These are phyloP conservation scores for Hiodon tergisus DNA, from an alignment of 2,113 vertebrate genomes.

Conservation along the genomic window DNA sequence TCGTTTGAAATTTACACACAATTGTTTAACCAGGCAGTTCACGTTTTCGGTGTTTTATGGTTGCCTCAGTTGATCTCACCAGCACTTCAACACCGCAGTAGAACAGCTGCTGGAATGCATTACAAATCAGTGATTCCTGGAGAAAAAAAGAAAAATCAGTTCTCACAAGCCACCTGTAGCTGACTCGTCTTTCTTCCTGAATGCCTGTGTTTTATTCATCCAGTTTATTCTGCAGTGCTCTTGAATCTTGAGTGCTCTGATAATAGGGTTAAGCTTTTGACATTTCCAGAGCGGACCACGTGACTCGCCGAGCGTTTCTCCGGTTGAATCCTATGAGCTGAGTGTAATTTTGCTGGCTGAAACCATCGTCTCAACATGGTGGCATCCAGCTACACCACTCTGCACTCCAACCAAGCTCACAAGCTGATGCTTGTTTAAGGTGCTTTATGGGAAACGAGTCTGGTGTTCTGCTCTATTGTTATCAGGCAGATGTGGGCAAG, in stretches of 20 bases:
- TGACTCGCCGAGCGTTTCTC: background rate
- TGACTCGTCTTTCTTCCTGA: background rate
- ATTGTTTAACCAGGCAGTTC: too few relatives aligned
- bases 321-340: background rate
- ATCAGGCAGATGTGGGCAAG: background rate
- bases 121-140: background rate
- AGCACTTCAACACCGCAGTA: too few relatives aligned
- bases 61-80: too few relatives aligned
- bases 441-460: background rate
- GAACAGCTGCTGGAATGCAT: background rate
- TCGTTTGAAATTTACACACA: too few relatives aligned
- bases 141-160: too few relatives aligned
- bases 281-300: background rate
- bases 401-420: too few relatives aligned
- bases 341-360: background rate
- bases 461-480: background rate
- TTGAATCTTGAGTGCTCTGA: conserved; percentile 1
- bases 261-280: background rate
- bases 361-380: background rate
- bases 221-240: background rate
- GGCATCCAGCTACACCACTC: too few relatives aligned
- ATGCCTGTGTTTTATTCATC: background rate
- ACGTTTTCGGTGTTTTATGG: too few relatives aligned
- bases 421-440: too few relatives aligned
- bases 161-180: background rate